A percentile compares a stretch with the other conserved stretches of the same genome.
Evolutionary conservation across 2,113 vertebrate genomes (phyloP).

Genomic region (Ochotona curzoniae): DNA sequence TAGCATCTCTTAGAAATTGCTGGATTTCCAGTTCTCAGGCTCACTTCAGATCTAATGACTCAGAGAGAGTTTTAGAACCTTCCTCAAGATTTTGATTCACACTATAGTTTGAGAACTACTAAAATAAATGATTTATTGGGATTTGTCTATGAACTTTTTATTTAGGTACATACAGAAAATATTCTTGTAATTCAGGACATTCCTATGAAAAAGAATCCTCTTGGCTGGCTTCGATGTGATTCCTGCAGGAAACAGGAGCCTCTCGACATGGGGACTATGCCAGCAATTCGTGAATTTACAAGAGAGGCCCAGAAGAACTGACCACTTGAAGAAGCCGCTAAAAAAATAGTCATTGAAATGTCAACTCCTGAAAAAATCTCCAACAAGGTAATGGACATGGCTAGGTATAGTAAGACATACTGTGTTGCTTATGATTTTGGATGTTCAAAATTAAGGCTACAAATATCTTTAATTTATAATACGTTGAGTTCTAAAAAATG

Average conservation of each 20-base stretch:
- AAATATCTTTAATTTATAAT: too few relatives aligned
- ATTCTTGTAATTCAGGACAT: not conserved
- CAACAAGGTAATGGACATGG: not conserved
- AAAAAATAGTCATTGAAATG: not conserved
- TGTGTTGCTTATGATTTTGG: not conserved
- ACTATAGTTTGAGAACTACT: not conserved
- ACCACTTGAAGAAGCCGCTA: not conserved
- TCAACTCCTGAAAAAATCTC: not conserved
- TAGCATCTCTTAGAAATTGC: not conserved
- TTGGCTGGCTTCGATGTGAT: not conserved
- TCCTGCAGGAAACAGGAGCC: not conserved
- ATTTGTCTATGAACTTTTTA: not conserved
- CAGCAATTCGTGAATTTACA: not conserved
- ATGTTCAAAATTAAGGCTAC: not conserved
- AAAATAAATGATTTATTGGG: not conserved
- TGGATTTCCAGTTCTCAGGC: not conserved
- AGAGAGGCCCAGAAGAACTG: not conserved
- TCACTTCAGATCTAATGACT: not conserved
- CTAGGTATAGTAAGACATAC: not conserved
- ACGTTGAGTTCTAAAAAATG: too few relatives aligned
- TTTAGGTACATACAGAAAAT: not conserved
- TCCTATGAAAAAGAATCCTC: not conserved
- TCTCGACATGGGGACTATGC: rapidly evolving
- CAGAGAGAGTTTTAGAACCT: not conserved
- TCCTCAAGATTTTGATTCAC: not conserved